phyloP scores from a whole-genome alignment of 2,113 vertebrate species.

The Trematomus loennbergii region DNA sequence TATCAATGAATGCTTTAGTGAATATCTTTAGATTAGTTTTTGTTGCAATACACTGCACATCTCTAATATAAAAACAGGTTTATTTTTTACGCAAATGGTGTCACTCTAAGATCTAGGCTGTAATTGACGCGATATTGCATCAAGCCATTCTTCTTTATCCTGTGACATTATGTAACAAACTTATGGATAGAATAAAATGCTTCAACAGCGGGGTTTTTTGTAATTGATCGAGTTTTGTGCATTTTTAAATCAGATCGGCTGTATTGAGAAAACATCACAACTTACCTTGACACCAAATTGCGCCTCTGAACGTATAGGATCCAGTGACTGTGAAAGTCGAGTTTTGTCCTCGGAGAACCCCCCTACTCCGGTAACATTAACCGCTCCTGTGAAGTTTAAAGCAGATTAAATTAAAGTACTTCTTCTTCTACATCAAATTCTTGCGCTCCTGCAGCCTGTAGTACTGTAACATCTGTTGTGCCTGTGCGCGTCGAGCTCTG shows the following conservation, averaged over 20 bases:
- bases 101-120: neutral
- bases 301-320: slow-evolving; percentile 56
- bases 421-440: slow-evolving; percentile 57
- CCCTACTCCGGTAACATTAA: neutral
- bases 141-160: neutral
- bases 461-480: slow-evolving; percentile 77
- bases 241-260: neutral
- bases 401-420: slow-evolving; percentile 50
- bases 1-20: neutral
- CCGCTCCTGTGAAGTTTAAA: slow-evolving; percentile 54
- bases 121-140: neutral
- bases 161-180: slow-evolving; percentile 19
- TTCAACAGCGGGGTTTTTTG: neutral
- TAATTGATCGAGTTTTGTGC: neutral
- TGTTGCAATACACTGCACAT: neutral
- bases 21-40: neutral
- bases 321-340: slow-evolving; percentile 59
- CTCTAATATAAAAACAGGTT: neutral
- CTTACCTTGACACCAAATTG: slow-evolving; percentile 74
- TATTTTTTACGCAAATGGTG: neutral
- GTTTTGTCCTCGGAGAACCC: slow-evolving; percentile 30
- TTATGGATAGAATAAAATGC: neutral
- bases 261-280: slow-evolving; percentile 35
- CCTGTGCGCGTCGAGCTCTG: slow-evolving; percentile 59
- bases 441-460: slow-evolving; percentile 63